Evolutionary conservation across 2,113 vertebrate species (phyloP).

Genomic region (Lichenostomus cassidix): DNA sequence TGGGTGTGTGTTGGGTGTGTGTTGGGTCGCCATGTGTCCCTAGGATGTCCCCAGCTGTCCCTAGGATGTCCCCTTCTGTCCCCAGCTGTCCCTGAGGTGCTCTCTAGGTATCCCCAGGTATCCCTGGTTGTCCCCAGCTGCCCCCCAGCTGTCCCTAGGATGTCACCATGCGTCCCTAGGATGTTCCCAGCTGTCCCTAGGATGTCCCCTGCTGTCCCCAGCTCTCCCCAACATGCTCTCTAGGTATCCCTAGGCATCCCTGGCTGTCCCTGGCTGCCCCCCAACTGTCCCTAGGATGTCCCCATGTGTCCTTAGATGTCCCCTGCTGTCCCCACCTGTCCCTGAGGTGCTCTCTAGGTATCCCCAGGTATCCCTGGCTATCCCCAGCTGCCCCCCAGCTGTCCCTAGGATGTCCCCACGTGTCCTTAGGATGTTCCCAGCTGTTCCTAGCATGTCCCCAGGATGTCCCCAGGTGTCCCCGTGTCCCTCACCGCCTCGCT

Average conservation of each 20-base stretch:
- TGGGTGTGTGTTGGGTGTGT: no score
- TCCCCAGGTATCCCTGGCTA: not conserved
- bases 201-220: no score
- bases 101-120: not conserved
- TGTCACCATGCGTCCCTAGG: no score
- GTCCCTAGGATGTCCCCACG: no score
- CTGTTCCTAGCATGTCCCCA: no score
- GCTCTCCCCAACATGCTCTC: no score
- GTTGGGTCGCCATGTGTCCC: no score
- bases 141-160: not conserved
- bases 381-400: rapidly evolving
- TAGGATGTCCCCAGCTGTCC: no score
- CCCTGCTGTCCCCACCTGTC: not conserved
- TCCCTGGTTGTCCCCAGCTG: not conserved
- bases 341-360: not conserved
- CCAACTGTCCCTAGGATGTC: rapidly evolving
- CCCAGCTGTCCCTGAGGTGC: not conserved
- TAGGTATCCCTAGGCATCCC: not conserved
- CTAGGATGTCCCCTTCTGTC: not conserved
- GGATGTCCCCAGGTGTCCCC: not conserved
- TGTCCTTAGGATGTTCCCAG: no score
- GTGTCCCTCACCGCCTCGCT: slow-evolving; percentile 81
- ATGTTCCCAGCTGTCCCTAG: not conserved
- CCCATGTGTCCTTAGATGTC: no score
- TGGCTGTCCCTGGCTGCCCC: not conserved